These are phyloP conservation scores for Misgurnus anguillicaudatus DNA, from an alignment of 2,113 vertebrate species.

Conservation along the genomic window DNA sequence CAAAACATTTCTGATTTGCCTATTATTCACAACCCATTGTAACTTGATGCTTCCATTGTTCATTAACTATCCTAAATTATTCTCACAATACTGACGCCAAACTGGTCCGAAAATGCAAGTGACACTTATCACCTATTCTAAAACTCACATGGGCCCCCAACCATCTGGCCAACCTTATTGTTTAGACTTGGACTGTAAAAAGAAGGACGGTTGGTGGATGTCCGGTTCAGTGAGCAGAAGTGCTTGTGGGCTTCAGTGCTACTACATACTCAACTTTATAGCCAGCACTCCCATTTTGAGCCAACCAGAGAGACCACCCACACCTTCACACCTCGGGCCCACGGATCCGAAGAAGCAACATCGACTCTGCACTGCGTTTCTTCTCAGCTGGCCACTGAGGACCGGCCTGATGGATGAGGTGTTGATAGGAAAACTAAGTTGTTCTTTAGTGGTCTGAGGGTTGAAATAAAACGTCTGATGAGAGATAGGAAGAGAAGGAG, in stretches of 20 bases:
- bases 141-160: no score
- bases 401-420: constrained; percentile 38
- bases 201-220: not conserved
- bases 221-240: constrained; percentile 22
- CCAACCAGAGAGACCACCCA: constrained; percentile 33
- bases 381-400: constrained; percentile 13
- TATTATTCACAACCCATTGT: no score
- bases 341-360: constrained; percentile 25
- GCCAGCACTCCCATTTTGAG: not conserved
- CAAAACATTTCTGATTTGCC: no score
- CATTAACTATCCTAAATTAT: no score
- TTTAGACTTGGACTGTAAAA: not conserved
- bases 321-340: constrained; percentile 14
- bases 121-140: no score
- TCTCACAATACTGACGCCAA: no score
- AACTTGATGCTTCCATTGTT: no score
- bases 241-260: not conserved
- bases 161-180: no score
- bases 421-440: constrained; percentile 42
- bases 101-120: no score
- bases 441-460: constrained; percentile 32
- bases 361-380: not conserved
- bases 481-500: constrained; percentile 5
- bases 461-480: constrained; percentile 13
- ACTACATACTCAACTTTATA: not conserved